A percentile compares a stretch with the other conserved stretches of the same genome.
Evolutionary conservation across 2,797 vertebrate genomes (phyloP).

Genomic region (Anabas testudineus): DNA sequence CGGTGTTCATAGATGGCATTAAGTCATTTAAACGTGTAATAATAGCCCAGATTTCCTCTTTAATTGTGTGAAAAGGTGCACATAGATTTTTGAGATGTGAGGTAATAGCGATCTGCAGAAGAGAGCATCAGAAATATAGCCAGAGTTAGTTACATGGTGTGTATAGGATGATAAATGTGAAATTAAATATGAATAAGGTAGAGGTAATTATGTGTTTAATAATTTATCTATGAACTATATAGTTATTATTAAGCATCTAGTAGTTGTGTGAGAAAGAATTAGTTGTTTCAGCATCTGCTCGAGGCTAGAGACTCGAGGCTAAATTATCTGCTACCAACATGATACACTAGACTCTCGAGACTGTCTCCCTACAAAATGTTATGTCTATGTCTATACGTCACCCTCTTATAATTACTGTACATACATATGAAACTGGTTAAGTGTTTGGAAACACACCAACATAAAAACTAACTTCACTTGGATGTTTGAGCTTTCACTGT

Average conservation of each 20-base stretch:
- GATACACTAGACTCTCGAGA: too few species aligned
- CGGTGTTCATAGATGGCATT: constrained; percentile 8
- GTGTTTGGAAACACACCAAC: too few species aligned
- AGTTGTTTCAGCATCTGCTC: background rate
- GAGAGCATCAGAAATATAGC: constrained; percentile 1
- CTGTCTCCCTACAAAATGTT: too few species aligned
- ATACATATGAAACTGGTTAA: background rate
- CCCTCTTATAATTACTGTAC: background rate
- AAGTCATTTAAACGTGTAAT: background rate
- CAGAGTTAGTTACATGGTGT: background rate
- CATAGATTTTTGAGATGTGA: background rate
- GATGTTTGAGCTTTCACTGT: constrained; percentile 5
- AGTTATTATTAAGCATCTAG: background rate
- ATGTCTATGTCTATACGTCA: too few species aligned
- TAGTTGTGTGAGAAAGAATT: background rate
- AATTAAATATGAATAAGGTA: background rate
- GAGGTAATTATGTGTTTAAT: background rate
- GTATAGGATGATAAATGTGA: background rate
- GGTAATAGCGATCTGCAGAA: background rate
- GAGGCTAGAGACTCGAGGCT: too few species aligned
- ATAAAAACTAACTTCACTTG: background rate
- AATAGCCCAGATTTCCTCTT: background rate
- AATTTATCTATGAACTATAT: background rate
- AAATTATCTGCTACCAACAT: too few species aligned
- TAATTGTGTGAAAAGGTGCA: background rate